These are phyloP conservation scores for Terrapene triunguis DNA, from an alignment of 2,113 vertebrate genomes.

Conservation along the genomic window DNA sequence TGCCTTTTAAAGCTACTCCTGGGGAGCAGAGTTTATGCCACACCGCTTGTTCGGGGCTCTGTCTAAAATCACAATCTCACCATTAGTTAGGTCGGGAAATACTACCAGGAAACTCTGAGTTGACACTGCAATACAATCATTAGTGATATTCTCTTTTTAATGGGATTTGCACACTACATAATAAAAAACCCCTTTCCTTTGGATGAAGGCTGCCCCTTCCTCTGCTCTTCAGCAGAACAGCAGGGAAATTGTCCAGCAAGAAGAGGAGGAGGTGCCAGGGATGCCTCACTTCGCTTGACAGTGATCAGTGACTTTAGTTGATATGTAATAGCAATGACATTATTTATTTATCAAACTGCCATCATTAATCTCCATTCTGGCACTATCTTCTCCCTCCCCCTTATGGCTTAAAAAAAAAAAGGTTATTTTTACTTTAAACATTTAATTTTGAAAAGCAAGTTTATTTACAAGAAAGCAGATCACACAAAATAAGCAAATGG, in stretches of 20 bases:
- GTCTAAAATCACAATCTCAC: neutral
- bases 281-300: neutral
- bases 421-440: neutral
- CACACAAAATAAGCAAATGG: neutral
- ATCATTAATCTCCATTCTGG: neutral
- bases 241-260: neutral
- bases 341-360: neutral
- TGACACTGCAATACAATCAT: neutral
- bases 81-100: neutral
- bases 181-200: slow-evolving; percentile 21
- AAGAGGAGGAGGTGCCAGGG: neutral
- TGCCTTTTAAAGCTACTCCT: neutral
- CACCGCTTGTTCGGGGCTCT: neutral
- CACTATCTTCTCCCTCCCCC: neutral
- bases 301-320: neutral
- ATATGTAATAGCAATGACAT: neutral
- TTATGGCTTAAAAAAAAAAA: neutral
- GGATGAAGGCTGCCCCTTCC: neutral
- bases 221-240: neutral
- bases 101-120: neutral
- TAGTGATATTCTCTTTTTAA: neutral
- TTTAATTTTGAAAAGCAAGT: neutral
- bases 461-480: neutral
- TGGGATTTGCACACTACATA: slow-evolving; percentile 42
- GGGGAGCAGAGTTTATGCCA: fast-evolving